Evolutionary conservation across 2,888 invertebrate genomes (phyloP).

Genomic region (Archips xylosteana): DNA sequence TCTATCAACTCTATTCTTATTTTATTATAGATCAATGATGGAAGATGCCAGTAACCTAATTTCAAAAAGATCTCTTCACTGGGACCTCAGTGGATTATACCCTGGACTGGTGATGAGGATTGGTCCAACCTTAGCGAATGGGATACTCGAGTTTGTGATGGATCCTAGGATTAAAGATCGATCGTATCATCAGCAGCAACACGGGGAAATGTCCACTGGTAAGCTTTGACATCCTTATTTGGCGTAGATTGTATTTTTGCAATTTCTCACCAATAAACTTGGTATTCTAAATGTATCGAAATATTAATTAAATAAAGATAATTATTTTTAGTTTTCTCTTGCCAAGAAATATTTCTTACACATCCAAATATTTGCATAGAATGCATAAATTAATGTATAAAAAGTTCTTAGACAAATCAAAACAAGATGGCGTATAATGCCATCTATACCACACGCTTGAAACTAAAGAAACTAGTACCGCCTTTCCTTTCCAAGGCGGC

Average conservation of each 20-base stretch:
- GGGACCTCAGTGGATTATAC: slow-evolving; percentile 90
- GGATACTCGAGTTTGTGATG: slow-evolving; percentile 90
- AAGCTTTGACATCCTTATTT: slow-evolving; percentile 39
- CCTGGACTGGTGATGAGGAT: slow-evolving; percentile 91
- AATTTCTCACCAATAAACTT: no score
- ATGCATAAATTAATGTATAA: no score
- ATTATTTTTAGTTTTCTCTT: no score
- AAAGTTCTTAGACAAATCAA: no score
- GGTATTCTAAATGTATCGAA: no score
- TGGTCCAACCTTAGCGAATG: slow-evolving; percentile 90
- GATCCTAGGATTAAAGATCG: slow-evolving; percentile 86
- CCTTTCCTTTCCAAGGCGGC: slow-evolving; percentile 45
- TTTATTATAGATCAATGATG: slow-evolving; percentile 82
- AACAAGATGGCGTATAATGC: slow-evolving; percentile 46
- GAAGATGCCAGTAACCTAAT: slow-evolving; percentile 89
- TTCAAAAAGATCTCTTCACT: slow-evolving; percentile 89
- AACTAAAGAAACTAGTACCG: slow-evolving; percentile 49
- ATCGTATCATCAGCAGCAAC: slow-evolving; percentile 77
- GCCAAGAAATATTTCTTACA: no score
- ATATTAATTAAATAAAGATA: no score
- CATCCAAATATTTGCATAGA: no score
- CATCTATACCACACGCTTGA: slow-evolving; percentile 57
- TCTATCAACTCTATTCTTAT: neutral
- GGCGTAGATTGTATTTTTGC: no score
- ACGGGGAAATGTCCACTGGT: slow-evolving; percentile 88